Evolutionary conservation across 2,113 vertebrate species (phyloP).

Genomic region (Archilochus colubris): DNA sequence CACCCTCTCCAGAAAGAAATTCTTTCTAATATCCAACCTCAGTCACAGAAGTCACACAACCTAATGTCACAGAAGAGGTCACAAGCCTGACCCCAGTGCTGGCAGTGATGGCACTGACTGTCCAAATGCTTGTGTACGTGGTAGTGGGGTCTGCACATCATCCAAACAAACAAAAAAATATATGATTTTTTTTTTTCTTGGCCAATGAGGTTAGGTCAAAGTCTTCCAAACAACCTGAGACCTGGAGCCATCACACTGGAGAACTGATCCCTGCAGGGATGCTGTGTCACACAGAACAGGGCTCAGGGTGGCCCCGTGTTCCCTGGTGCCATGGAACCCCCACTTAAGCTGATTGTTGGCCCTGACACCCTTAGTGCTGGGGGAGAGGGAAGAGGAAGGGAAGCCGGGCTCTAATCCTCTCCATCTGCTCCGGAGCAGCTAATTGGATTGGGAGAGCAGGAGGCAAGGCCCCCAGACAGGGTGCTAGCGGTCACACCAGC

Average conservation of each 20-base stretch:
- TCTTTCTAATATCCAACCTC: too few relatives aligned
- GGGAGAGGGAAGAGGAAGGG: neutral
- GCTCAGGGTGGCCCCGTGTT: neutral
- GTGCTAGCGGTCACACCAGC: neutral
- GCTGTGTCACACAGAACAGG: neutral
- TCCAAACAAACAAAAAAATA: too few relatives aligned
- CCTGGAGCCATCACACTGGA: neutral
- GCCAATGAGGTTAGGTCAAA: neutral
- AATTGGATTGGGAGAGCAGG: conserved; percentile 29
- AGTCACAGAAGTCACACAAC: too few relatives aligned
- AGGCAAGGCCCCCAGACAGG: neutral
- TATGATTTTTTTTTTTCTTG: neutral
- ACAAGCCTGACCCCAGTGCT: fast-evolving
- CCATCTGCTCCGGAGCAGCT: conserved; percentile 44
- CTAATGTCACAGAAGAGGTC: neutral
- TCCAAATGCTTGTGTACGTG: fast-evolving
- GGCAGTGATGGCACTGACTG: fast-evolving
- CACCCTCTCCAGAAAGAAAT: too few relatives aligned
- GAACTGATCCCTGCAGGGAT: too few relatives aligned
- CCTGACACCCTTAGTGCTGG: neutral
- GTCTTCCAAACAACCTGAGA: neutral
- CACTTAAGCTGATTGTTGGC: neutral
- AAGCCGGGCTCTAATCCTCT: conserved; percentile 22
- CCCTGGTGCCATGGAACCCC: neutral
- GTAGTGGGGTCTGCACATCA: fast-evolving